phyloP scores from a whole-genome alignment of 2,888 invertebrate genomes.

The Mimumesa dahlbomi region DNA sequence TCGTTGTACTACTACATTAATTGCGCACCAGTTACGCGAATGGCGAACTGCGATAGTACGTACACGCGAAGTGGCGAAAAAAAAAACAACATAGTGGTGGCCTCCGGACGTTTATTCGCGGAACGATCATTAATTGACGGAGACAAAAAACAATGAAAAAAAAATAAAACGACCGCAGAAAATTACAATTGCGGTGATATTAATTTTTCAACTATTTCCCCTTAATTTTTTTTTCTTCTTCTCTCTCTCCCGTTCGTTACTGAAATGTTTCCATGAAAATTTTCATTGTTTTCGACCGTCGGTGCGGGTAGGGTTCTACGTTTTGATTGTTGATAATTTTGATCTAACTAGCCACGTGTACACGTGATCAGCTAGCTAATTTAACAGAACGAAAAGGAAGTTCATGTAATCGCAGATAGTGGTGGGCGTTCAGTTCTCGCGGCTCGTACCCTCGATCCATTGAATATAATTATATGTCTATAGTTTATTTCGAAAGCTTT shows the following conservation, averaged over 20 bases:
- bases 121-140: background rate
- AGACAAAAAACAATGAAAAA: background rate
- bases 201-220: background rate
- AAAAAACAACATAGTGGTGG: conserved; percentile 30
- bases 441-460: conserved; percentile 1
- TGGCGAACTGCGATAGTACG: background rate
- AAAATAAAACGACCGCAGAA: background rate
- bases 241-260: too few relatives aligned
- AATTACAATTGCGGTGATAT: background rate
- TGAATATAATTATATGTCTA: too few relatives aligned
- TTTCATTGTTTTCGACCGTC: background rate
- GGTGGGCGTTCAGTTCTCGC: conserved; percentile 4
- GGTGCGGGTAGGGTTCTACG: too few relatives aligned
- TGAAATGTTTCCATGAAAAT: too few relatives aligned
- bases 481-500: too few relatives aligned
- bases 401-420: conserved; percentile 2
- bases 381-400: too few relatives aligned
- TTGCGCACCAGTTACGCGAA: conserved; percentile 18
- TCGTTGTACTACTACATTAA: conserved; percentile 29
- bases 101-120: conserved; percentile 2
- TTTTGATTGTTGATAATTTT: background rate
- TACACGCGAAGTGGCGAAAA: conserved; percentile 5
- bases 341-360: too few relatives aligned
- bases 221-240: too few relatives aligned
- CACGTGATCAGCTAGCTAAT: too few relatives aligned